phyloP scores from a whole-genome alignment of 2,113 vertebrate genomes.

The Lasiurus borealis region DNA sequence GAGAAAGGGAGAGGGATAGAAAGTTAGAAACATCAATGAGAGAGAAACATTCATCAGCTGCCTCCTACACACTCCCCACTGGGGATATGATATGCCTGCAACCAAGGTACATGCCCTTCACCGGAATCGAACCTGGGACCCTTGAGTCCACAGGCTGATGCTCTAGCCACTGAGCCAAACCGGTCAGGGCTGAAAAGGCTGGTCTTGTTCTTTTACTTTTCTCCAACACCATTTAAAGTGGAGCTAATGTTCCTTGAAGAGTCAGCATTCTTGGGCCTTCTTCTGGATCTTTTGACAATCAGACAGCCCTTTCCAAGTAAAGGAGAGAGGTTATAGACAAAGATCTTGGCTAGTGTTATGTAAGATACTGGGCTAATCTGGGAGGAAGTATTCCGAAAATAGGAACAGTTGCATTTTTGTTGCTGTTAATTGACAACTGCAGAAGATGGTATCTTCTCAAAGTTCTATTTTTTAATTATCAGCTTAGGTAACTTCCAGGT shows the following conservation, averaged over 20 bases:
- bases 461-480: slow-evolving; percentile 33
- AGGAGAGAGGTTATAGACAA: slow-evolving; percentile 17
- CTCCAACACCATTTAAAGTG: slow-evolving; percentile 18
- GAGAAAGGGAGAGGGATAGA: too few species aligned
- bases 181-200: background rate
- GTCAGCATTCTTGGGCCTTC: background rate
- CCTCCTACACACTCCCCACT: too few species aligned
- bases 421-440: background rate
- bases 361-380: background rate
- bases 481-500: background rate
- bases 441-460: background rate
- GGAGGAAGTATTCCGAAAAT: background rate
- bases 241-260: slow-evolving; percentile 30
- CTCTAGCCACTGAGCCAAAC: too few species aligned
- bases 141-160: too few species aligned
- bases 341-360: background rate
- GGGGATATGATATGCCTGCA: too few species aligned
- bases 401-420: background rate
- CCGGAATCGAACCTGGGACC: too few species aligned
- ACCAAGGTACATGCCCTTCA: too few species aligned
- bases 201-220: background rate
- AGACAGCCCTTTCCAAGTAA: slow-evolving; percentile 45
- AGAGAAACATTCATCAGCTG: too few species aligned
- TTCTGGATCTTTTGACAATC: slow-evolving; percentile 20
- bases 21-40: too few species aligned